A percentile compares a stretch with the other conserved stretches of the same genome.
These are phyloP conservation scores for Thamnophis elegans DNA, from an alignment of 2,797 vertebrate species.

Conservation along the genomic window DNA sequence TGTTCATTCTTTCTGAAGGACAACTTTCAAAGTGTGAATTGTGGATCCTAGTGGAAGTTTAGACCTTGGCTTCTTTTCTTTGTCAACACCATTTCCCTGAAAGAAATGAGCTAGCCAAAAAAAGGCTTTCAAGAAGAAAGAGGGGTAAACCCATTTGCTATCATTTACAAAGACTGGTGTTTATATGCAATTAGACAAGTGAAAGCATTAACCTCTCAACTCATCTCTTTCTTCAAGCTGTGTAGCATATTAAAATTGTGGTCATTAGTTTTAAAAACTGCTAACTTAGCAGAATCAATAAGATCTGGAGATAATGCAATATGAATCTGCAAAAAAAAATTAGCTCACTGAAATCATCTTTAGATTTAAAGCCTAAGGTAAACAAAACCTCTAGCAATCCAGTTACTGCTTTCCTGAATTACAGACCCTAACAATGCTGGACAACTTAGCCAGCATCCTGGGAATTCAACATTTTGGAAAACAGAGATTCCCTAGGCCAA, in stretches of 20 bases:
- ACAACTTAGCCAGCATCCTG: background rate
- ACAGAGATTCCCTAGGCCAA: background rate
- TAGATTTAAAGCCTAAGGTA: slow-evolving; percentile 10
- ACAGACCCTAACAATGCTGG: background rate
- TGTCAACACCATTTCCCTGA: background rate
- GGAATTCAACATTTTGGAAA: background rate
- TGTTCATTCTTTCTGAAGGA: background rate
- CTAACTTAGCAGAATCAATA: slow-evolving; percentile 73
- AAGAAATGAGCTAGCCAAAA: slow-evolving; percentile 9
- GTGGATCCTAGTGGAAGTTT: background rate
- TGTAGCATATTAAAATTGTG: slow-evolving; percentile 62
- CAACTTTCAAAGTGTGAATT: slow-evolving; percentile 53
- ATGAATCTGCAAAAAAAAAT: slow-evolving; percentile 61
- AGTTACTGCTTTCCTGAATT: background rate
- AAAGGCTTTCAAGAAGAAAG: slow-evolving; percentile 24
- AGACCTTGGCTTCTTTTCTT: background rate
- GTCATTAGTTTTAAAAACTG: slow-evolving; percentile 67
- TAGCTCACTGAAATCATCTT: slow-evolving; percentile 51
- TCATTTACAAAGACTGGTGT: slow-evolving; percentile 42
- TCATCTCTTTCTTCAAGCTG: slow-evolving; percentile 55
- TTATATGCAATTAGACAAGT: slow-evolving; percentile 56
- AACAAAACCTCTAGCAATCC: background rate
- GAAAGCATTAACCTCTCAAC: slow-evolving; percentile 49
- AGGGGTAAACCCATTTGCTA: background rate
- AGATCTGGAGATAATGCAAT: slow-evolving; percentile 48